Conservation (phyloP, 92 coral and sea anemone species). For the Actinernus sp. region DNA sequence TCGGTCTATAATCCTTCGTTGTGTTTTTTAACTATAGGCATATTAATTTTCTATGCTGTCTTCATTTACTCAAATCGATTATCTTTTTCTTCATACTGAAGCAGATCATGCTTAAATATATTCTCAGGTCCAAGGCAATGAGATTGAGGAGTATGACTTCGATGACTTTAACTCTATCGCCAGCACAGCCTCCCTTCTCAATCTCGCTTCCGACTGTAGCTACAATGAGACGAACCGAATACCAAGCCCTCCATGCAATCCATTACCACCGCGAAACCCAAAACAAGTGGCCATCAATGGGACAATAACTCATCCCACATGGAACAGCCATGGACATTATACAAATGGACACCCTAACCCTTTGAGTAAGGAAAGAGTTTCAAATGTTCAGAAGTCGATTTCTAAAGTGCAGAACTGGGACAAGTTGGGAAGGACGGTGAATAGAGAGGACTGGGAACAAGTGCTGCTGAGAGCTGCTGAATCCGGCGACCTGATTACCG, state of each 20-base stretch:
- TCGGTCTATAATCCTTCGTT: no score
- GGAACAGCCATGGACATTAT: not conserved
- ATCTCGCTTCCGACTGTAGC: conserved; percentile 56
- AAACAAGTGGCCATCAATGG: conserved; percentile 14
- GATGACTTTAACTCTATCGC: conserved; percentile 93
- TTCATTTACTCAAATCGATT: no score
- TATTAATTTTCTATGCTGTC: no score
- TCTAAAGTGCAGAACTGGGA: conserved; percentile 86
- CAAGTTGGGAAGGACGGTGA: conserved; percentile 49
- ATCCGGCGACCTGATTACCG: conserved; percentile 75
- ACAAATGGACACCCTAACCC: conserved; percentile 5
- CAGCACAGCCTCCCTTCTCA: conserved; percentile 85
- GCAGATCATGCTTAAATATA: no score
- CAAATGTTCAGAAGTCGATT: conserved; percentile 63
- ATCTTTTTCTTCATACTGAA: no score
- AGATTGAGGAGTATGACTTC: conserved; percentile 90
- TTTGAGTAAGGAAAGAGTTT: conserved; percentile 19
- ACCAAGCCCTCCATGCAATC: conserved; percentile 15
- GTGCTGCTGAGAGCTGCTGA: conserved; percentile 75
- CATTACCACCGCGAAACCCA: conserved; percentile 11
- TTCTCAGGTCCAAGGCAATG: conserved; percentile 45
- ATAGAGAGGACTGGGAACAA: conserved; percentile 54
- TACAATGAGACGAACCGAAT: conserved; percentile 18
- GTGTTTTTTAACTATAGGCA: no score
- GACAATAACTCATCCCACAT: not conserved